Evolutionary conservation across 2,888 invertebrate genomes (phyloP).

Genomic region (Drosophila basisetae): DNA sequence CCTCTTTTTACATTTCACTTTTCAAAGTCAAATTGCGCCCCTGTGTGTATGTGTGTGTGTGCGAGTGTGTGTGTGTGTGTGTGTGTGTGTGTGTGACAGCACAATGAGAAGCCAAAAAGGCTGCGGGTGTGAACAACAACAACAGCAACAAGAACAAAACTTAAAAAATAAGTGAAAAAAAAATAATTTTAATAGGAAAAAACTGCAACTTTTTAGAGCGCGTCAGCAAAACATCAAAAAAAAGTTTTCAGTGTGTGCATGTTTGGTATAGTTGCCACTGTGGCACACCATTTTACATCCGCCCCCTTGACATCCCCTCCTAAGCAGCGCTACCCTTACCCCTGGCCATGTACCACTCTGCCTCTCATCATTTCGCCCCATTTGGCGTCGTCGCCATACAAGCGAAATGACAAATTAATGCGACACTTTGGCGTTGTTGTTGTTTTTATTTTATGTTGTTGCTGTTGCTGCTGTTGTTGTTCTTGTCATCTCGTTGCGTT

Average conservation of each 20-base stretch:
- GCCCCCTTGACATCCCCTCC: not conserved
- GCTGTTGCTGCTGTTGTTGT: conserved; percentile 12
- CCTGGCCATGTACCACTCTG: conserved; percentile 1
- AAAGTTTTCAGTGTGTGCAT: conserved; percentile 40
- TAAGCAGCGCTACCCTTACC: not conserved
- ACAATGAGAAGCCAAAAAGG: conserved; percentile 51
- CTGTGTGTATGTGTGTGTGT: conserved; percentile 19
- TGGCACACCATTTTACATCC: conserved; percentile 4
- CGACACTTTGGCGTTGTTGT: conserved; percentile 52
- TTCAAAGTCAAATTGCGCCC: conserved; percentile 63
- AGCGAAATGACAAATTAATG: conserved; percentile 77
- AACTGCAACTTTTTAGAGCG: conserved; percentile 61
- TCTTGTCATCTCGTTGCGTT: conserved; percentile 15
- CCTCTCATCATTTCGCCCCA: conserved; percentile 21
- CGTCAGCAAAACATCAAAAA: conserved; percentile 63
- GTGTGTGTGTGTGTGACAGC: conserved; percentile 43
- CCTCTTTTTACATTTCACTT: conserved; percentile 36
- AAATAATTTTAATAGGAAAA: conserved; percentile 47
- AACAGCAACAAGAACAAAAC: conserved; percentile 30
- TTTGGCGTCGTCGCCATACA: conserved; percentile 63
- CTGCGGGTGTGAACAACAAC: conserved; percentile 46
- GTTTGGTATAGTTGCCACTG: conserved; percentile 36
- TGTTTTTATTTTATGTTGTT: not conserved
- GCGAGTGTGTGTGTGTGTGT: conserved; percentile 18
- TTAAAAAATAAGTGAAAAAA: conserved; percentile 16